Base-by-base conservation (phyloP, 2,797 vertebrate genomes). In the Lophius americanus region DNA sequence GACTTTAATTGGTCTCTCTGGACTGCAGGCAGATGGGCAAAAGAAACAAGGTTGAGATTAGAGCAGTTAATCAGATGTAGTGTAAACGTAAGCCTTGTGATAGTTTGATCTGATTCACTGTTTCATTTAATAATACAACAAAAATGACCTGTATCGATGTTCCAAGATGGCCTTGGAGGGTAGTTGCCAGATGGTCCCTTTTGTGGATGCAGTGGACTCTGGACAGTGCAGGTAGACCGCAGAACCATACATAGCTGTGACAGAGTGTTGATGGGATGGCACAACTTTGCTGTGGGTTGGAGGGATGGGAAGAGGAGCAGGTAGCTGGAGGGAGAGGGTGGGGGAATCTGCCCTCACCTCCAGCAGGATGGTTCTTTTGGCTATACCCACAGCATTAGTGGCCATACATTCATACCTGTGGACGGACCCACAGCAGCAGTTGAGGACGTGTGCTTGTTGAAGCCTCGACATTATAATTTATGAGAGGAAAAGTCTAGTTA, bases 201-300 rank as follows among this genome's bases (percentile, higher is more conserved):
- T 87, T 35, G 70, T 67, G 8, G 89, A 93, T 49, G 76, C 80
- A 0, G 76, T 84, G 35, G 93, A 94, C 78, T 93, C 92, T 9
- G 93, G 92, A 75, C 94, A 95, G 77, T 94, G 93, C 46, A 95
- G 88, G 78, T 88, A 94, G 55, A 94, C 92, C 14, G 91, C 92
- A 14, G 94, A 94, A 14, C 93, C 92, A 0, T 94, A 94, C 90
- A 92, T 92, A 9, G 94, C 94, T 12, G 90, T 88, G 60, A 94
- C 84, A 44, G 75, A 72, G 74, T 94, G 92, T 51, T 90, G 88
- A 38, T 80, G 89, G 42, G 89, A 91, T n/a, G 87, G 81, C 23
- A 70, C 61, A 51, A 43, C 65, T 5, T 78, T 78, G 33, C 7
- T 77, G 6, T 78, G 75, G 11, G 55, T 67, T 4, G 81, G 70